Percentiles rank a stretch among this genome's conserved stretches.
Conservation (phyloP, 1,140 invertebrate species). For the Drosophila gunungcola region DNA sequence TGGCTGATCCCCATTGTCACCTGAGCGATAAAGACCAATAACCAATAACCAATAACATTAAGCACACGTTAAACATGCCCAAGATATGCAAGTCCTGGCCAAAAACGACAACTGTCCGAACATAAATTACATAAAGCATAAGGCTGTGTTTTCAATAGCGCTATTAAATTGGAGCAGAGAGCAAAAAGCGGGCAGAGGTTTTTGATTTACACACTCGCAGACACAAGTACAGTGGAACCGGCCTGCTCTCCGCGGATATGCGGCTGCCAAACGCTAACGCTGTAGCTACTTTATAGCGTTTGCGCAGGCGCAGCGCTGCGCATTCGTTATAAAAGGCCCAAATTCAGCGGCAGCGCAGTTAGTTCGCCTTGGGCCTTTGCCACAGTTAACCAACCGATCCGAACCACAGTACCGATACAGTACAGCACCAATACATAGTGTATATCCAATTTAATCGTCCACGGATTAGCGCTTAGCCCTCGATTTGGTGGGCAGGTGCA, state of each 20-base stretch:
- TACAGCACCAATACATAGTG: not conserved
- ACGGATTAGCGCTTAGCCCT: slow-evolving; percentile 29
- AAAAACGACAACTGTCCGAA: slow-evolving; percentile 65
- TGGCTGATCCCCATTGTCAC: slow-evolving; percentile 2
- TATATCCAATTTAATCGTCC: slow-evolving; percentile 11
- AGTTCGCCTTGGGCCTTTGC: slow-evolving; percentile 76
- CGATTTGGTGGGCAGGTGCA: slow-evolving; percentile 54
- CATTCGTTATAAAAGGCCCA: slow-evolving; percentile 77
- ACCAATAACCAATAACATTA: slow-evolving; percentile 52
- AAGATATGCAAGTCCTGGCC: slow-evolving; percentile 62
- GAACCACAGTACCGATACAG: slow-evolving; percentile 16
- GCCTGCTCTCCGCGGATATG: slow-evolving; percentile 16
- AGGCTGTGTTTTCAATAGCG: slow-evolving; percentile 59
- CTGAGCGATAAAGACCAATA: slow-evolving; percentile 29
- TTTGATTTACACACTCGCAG: slow-evolving; percentile 70
- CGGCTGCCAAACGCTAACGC: not conserved
- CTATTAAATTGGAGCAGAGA: slow-evolving; percentile 69
- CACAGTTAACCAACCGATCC: slow-evolving; percentile 44
- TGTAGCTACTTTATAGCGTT: not conserved
- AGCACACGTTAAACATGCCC: slow-evolving; percentile 29
- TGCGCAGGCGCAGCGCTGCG: slow-evolving; percentile 35
- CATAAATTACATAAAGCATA: slow-evolving; percentile 62
- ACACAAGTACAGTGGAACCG: slow-evolving; percentile 30
- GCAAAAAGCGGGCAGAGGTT: slow-evolving; percentile 55
- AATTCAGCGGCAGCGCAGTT: slow-evolving; percentile 68